A percentile compares a stretch with the other conserved stretches of the same genome.
phyloP scores from a whole-genome alignment of 2,888 invertebrate species.

The Rhodophaea formosa region DNA sequence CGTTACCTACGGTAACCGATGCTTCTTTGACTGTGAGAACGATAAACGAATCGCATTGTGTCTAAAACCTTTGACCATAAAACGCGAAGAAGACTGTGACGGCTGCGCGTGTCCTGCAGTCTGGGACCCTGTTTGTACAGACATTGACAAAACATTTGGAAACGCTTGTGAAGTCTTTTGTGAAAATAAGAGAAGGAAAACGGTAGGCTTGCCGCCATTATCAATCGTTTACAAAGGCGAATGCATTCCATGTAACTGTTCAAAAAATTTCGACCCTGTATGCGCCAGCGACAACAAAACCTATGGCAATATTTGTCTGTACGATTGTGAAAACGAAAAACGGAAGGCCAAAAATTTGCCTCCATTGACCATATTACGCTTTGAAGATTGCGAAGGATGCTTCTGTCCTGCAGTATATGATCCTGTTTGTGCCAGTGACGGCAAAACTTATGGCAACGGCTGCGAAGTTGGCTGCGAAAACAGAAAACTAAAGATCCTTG shows the following conservation, averaged over 20 bases:
- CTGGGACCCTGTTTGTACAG: conserved; percentile 16
- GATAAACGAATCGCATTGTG: background rate
- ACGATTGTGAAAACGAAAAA: conserved; percentile 32
- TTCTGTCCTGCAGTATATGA: conserved; percentile 19
- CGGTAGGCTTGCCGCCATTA: background rate
- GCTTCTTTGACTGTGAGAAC: background rate
- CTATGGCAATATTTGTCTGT: conserved; percentile 33
- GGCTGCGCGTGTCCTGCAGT: background rate
- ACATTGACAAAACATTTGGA: conserved; percentile 8
- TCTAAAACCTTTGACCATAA: background rate
- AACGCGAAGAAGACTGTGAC: conserved; percentile 12
- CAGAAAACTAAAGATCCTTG: conserved; percentile 17
- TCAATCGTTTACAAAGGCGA: conserved; percentile 17
- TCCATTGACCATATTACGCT: background rate
- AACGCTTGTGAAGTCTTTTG: conserved; percentile 14
- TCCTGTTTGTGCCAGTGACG: conserved; percentile 38
- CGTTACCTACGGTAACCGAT: background rate
- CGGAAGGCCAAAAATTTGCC: conserved; percentile 14
- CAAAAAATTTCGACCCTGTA: conserved; percentile 27
- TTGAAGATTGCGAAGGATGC: conserved; percentile 16
- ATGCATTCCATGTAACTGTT: conserved; percentile 18
- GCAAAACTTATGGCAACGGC: conserved; percentile 33
- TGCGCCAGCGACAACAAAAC: conserved; percentile 35
- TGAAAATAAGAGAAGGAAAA: conserved; percentile 11
- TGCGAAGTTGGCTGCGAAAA: conserved; percentile 27